Evolutionary conservation across 2,113 vertebrate genomes (phyloP).

Genomic region (Melanerpes aurifrons): DNA sequence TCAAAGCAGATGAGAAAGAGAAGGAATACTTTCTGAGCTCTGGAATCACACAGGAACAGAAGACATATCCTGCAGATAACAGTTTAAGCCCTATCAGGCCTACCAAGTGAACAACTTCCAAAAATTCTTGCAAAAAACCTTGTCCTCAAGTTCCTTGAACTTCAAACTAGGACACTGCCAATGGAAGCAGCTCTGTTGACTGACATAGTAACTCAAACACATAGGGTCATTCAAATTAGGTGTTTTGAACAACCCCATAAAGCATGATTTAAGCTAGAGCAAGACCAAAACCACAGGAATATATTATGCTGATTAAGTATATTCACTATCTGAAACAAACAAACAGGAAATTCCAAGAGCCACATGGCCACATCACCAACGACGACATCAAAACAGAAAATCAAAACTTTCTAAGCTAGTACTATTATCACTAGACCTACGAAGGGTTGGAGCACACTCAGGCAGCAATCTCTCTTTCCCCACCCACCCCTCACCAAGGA

Average conservation of each 20-base stretch:
- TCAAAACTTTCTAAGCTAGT: not conserved
- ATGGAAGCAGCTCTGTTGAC: not conserved
- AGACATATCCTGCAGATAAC: not conserved
- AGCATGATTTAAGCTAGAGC: not conserved
- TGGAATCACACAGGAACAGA: not conserved
- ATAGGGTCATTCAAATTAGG: not conserved
- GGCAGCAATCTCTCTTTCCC: not conserved
- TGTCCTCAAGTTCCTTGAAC: not conserved
- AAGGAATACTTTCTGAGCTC: not conserved
- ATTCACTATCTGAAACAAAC: not conserved
- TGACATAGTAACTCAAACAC: not conserved
- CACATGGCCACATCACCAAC: not conserved
- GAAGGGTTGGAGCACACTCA: not conserved
- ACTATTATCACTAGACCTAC: not conserved
- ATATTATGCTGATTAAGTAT: not conserved
- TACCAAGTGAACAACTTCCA: not conserved
- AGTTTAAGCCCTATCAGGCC: not conserved
- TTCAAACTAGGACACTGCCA: not conserved
- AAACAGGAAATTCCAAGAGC: not conserved
- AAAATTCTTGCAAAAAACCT: not conserved
- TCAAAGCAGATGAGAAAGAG: conserved; percentile 7
- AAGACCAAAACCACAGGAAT: not conserved
- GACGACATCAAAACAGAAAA: not conserved
- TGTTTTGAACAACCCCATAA: not conserved
- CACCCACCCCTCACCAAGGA: not conserved